A percentile compares a stretch with the other conserved stretches of the same genome.
Conservation (phyloP, 1,140 invertebrate species). For the Potamilus streckersoni region DNA sequence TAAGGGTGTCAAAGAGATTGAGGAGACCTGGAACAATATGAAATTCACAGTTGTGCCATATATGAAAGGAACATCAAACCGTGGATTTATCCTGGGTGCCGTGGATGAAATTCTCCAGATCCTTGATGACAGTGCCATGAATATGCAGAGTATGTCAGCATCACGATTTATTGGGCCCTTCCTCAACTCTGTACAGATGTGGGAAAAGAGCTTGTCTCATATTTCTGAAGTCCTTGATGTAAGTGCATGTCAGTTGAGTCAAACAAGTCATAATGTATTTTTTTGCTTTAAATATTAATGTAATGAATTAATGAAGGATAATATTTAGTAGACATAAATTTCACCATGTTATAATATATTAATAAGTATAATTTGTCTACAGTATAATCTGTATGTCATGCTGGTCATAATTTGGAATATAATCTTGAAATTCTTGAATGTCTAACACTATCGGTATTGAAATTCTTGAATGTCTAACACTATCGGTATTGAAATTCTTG, state of each 20-base stretch:
- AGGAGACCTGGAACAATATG: constrained; percentile 77
- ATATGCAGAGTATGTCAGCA: constrained; percentile 88
- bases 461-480: too few relatives aligned
- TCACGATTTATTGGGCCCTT: constrained; percentile 92
- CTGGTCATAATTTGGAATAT: neutral
- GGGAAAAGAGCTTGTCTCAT: constrained; percentile 83
- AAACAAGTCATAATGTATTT: too few relatives aligned
- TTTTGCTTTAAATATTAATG: too few relatives aligned
- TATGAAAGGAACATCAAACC: constrained; percentile 72
- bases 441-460: too few relatives aligned
- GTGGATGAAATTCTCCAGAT: constrained; percentile 84
- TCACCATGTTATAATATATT: neutral
- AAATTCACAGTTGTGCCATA: constrained; percentile 77
- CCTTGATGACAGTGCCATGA: constrained; percentile 90
- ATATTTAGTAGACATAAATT: too few relatives aligned
- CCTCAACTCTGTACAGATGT: constrained; percentile 81
- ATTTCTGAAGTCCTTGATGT: constrained; percentile 86
- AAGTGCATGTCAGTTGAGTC: constrained; percentile 36
- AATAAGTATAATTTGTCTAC: neutral
- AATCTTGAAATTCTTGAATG: too few relatives aligned
- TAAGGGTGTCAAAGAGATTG: constrained; percentile 81
- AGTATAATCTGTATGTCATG: neutral
- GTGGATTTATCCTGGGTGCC: constrained; percentile 81
- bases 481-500: too few relatives aligned
- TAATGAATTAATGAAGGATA: too few relatives aligned